phyloP scores from a whole-genome alignment of 2,888 invertebrate genomes.

The Ischnus inquisitorius region DNA sequence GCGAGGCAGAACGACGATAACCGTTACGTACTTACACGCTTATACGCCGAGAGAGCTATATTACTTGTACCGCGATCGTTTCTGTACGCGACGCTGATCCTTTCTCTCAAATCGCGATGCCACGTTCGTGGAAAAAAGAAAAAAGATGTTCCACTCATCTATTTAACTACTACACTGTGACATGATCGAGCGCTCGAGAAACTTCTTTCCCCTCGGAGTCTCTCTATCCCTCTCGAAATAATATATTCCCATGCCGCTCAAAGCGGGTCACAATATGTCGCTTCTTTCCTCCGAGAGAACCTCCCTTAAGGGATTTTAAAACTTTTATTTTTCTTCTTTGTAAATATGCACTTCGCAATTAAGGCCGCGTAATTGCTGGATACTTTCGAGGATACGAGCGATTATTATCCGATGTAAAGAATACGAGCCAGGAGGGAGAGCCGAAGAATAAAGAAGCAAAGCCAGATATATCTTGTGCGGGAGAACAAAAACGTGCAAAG shows the following conservation, averaged over 20 bases:
- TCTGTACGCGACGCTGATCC: conserved; percentile 45
- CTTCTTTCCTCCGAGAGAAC: conserved; percentile 32
- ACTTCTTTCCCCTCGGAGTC: not conserved
- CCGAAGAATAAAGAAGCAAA: not conserved
- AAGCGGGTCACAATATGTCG: conserved; percentile 52
- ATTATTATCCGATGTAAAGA: conserved; percentile 50
- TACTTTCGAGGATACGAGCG: conserved; percentile 58
- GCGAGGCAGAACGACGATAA: conserved; percentile 82
- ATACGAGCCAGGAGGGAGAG: not conserved
- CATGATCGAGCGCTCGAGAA: conserved; percentile 2
- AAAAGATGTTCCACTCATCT: conserved; percentile 23
- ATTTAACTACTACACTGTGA: conserved; percentile 11
- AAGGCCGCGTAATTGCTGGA: conserved; percentile 60
- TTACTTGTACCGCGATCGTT: conserved; percentile 24
- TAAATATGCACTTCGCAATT: conserved; percentile 42
- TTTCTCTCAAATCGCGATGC: conserved; percentile 56
- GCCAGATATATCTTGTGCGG: conserved; percentile 43
- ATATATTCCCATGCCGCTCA: conserved; percentile 41
- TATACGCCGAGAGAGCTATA: conserved; percentile 8
- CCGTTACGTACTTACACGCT: conserved; percentile 78
- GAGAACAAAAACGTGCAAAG: conserved; percentile 2
- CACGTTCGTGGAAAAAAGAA: conserved; percentile 32
- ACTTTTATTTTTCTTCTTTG: conserved; percentile 13
- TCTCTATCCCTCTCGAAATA: conserved; percentile 6
- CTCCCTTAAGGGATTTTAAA: conserved; percentile 42